These are phyloP conservation scores for Diorhabda sublineata DNA, from an alignment of 1,140 invertebrate genomes.

Conservation along the genomic window DNA sequence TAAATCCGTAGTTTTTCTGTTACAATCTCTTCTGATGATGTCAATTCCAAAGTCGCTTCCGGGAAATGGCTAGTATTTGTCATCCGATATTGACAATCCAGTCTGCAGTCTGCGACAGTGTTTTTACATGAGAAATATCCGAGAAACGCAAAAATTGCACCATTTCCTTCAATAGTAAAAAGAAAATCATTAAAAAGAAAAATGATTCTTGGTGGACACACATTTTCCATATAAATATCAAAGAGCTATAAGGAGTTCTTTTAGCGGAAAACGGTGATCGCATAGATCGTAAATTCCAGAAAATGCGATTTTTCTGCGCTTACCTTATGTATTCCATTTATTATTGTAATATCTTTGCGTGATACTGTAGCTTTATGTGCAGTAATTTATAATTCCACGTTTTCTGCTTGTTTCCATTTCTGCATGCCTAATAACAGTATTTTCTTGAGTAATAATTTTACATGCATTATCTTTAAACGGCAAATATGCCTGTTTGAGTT, in stretches of 20 bases:
- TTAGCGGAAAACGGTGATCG: slow-evolving; percentile 1
- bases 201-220: not conserved
- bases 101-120: slow-evolving; percentile 9
- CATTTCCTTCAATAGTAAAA: slow-evolving; percentile 1
- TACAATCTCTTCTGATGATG: not conserved
- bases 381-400: not conserved
- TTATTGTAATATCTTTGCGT: slow-evolving; percentile 10
- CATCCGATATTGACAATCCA: not conserved
- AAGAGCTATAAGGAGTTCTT: slow-evolving; percentile 9
- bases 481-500: no score
- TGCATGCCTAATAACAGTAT: not conserved
- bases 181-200: slow-evolving; percentile 14
- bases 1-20: not conserved
- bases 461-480: no score
- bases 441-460: not conserved
- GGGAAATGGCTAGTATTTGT: not conserved
- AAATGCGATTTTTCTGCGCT: not conserved
- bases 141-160: slow-evolving; percentile 4
- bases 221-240: slow-evolving; percentile 9
- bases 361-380: not conserved
- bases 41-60: not conserved
- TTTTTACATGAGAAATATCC: not conserved
- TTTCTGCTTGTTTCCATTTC: not conserved
- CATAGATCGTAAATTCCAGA: slow-evolving; percentile 8
- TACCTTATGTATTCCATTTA: slow-evolving; percentile 12